These are phyloP conservation scores for Phortica okadai DNA, from an alignment of 2,888 invertebrate genomes.

Conservation along the genomic window DNA sequence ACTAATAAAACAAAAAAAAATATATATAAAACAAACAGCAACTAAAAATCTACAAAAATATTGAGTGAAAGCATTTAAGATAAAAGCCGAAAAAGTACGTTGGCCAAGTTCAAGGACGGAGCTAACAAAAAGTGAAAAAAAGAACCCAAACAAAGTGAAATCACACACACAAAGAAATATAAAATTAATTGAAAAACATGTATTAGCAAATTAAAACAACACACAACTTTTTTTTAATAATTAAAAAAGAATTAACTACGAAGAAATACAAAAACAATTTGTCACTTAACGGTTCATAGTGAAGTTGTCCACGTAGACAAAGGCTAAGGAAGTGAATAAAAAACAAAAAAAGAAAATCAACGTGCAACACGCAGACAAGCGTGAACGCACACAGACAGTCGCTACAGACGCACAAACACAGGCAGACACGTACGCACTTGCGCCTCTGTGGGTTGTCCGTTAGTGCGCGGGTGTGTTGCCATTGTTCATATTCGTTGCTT, in stretches of 20 bases:
- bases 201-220: not conserved
- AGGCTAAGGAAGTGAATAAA: not conserved
- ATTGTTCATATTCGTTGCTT: not conserved
- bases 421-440: not conserved
- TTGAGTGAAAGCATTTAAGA: slow-evolving; percentile 18
- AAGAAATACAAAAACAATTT: not conserved
- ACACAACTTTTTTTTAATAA: not conserved
- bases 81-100: slow-evolving; percentile 50
- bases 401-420: not conserved
- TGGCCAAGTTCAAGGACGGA: slow-evolving; percentile 69
- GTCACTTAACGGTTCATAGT: not conserved
- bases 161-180: not conserved
- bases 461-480: not conserved
- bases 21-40: slow-evolving; percentile 22
- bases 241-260: not conserved
- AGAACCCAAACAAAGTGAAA: not conserved
- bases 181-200: not conserved
- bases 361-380: not conserved
- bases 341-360: not conserved
- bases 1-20: slow-evolving; percentile 26
- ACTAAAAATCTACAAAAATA: slow-evolving; percentile 19
- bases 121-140: slow-evolving; percentile 22
- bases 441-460: no score
- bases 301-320: not conserved
- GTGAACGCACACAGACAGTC: not conserved